Percentiles rank a stretch among this genome's conserved stretches.
phyloP scores from a whole-genome alignment of 2,797 vertebrate species.

The Semotilus atromaculatus region DNA sequence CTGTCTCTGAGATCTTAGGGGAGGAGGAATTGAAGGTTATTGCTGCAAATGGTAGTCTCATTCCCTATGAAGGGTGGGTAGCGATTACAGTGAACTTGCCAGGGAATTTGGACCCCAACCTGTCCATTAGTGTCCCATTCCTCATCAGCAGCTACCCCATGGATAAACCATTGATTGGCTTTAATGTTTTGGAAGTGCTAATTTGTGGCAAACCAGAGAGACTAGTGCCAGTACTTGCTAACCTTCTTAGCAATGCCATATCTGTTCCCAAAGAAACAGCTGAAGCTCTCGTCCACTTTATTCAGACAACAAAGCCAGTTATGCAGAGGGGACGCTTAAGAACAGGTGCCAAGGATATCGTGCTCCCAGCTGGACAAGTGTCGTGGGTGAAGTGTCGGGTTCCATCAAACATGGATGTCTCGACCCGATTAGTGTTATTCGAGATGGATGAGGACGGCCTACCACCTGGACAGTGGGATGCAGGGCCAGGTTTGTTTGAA shows the following conservation, averaged over 20 bases:
- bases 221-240: neutral
- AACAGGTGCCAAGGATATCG: neutral
- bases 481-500: neutral
- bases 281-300: constrained; percentile 21
- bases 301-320: constrained; percentile 1
- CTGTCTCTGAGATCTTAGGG: constrained; percentile 3
- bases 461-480: too few relatives aligned
- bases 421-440: neutral
- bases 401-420: neutral
- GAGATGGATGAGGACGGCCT: neutral
- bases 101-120: constrained; percentile 30
- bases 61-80: constrained; percentile 41
- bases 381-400: neutral
- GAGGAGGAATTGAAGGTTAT: neutral
- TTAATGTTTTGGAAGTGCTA: too few relatives aligned
- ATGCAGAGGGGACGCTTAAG: neutral
- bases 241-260: constrained; percentile 24
- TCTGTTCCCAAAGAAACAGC: constrained; percentile 12
- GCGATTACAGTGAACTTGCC: constrained; percentile 24
- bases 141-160: constrained; percentile 20
- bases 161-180: neutral
- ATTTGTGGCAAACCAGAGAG: neutral
- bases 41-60: constrained; percentile 37
- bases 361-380: constrained; percentile 14
- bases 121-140: constrained; percentile 33